Evolutionary conservation across 35 echinoderm and acorn worm species (phyloP).

Genomic region (Holothuria glaberrima): DNA sequence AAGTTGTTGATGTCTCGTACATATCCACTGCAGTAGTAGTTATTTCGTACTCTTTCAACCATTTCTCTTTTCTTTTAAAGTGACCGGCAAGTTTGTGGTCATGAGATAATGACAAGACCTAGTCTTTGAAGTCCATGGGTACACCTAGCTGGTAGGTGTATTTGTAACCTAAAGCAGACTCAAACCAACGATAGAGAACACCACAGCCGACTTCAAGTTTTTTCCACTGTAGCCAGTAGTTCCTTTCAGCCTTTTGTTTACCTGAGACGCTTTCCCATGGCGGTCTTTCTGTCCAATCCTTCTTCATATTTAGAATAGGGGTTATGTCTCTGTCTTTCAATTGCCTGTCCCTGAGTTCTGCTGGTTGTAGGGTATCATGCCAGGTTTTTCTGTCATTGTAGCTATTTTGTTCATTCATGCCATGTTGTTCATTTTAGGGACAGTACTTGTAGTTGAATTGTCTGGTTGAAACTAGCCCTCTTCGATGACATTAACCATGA

Average conservation of each 20-base stretch:
- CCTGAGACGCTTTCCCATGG: no score
- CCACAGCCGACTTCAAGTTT: no score
- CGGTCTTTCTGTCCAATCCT: background rate
- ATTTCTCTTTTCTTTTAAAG: no score
- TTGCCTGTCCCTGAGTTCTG: no score
- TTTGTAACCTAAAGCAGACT: no score
- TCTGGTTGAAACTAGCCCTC: no score
- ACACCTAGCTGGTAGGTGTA: background rate
- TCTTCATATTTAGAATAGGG: background rate
- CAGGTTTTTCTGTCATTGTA: background rate
- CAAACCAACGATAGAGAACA: no score
- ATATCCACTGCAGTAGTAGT: background rate
- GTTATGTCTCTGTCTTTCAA: background rate
- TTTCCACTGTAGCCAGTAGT: no score
- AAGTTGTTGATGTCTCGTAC: no score
- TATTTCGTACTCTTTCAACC: no score
- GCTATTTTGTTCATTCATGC: background rate
- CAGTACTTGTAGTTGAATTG: no score
- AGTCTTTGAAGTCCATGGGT: background rate
- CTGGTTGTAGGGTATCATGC: background rate
- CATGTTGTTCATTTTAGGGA: background rate
- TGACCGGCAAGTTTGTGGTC: no score
- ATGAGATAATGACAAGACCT: background rate
- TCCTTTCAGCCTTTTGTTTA: background rate
- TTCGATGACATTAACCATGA: background rate